These are phyloP conservation scores for Psammodynastes pulverulentus DNA, from an alignment of 2,113 vertebrate species.

Conservation along the genomic window DNA sequence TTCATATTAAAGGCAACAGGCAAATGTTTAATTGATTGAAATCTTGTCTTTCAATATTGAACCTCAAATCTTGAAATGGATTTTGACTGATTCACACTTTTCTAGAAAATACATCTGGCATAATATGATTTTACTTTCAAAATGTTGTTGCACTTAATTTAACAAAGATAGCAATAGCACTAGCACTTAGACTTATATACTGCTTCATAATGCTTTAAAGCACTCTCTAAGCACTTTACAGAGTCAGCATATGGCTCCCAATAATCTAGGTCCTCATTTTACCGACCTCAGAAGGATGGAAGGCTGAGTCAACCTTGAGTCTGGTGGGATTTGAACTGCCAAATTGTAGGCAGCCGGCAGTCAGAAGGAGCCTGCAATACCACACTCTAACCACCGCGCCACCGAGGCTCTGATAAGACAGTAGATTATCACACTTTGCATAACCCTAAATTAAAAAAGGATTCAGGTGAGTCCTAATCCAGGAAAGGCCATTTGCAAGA, in stretches of 20 bases:
- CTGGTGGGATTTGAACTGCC: too few species aligned
- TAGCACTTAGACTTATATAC: too few species aligned
- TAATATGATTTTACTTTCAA: background rate
- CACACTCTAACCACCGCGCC: too few species aligned
- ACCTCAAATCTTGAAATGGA: background rate
- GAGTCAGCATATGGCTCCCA: too few species aligned
- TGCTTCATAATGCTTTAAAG: too few species aligned
- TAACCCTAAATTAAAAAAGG: background rate
- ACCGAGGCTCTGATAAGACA: too few species aligned
- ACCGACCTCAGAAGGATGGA: too few species aligned
- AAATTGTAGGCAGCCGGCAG: too few species aligned
- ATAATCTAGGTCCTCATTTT: too few species aligned
- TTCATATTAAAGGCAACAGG: background rate
- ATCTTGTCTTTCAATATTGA: background rate
- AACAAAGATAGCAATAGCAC: background rate
- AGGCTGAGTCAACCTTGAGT: too few species aligned
- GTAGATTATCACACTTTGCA: background rate
- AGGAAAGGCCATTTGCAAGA: constrained; percentile 51
- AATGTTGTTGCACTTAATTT: background rate
- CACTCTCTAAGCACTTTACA: too few species aligned
- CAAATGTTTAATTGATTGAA: background rate
- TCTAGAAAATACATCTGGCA: background rate
- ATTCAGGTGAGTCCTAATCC: constrained; percentile 38
- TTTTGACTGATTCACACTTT: background rate
- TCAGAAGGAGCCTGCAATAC: too few species aligned